Evolutionary conservation across 2,797 vertebrate genomes (phyloP), one percentile per base, ranked within the genome.

Genomic region (Pangasius macronema): DNA sequence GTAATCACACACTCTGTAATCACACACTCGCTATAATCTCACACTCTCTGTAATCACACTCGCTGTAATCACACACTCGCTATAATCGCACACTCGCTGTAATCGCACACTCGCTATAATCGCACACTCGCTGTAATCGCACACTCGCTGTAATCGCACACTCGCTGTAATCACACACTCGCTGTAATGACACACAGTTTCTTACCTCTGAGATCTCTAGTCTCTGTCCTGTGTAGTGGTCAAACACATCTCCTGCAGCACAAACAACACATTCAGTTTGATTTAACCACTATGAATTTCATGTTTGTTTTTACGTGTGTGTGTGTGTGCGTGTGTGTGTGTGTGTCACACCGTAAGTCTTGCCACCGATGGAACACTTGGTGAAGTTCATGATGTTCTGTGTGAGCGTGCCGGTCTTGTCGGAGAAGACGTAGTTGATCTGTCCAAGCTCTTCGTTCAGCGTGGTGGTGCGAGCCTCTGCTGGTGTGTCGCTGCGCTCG

Each of bases 351-450:
- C 96, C 96, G 0, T 97, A 97, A 36, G 92, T 89, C 73, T 91
- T 96, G 67, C 97, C 96, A 0, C 95, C 93, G 91, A 97, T 96
- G 90, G 96, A 96, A 91, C 97, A 97, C 87, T 96, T 97, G 90
- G 91, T 96, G 94, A 97, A 97, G 89, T 92, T 90, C 97, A 97
- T 97, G 92, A 97, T 96, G 88, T 97, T 97, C 93, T 96, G 96
- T 11, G 97, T 97, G 86, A 97, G 95, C 7, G 97, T 97, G 68
- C 97, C 97, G 0, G 97, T 97, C 92, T 97, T 97, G 93, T 97
- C 97, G 0, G 96, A 97, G 93, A 97, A 97, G 89, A 97, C 90
- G 76, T 97, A 97, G 85, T 95, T 94, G 92, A 97, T 97, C 90
- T 97, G 97, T 0, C 97, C 96, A 24, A 97, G 95, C 89, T 97